A percentile compares a stretch with the other conserved stretches of the same genome.
These are phyloP conservation scores for Cyprinus carpio DNA, from an alignment of 2,113 vertebrate species.

Conservation along the genomic window DNA sequence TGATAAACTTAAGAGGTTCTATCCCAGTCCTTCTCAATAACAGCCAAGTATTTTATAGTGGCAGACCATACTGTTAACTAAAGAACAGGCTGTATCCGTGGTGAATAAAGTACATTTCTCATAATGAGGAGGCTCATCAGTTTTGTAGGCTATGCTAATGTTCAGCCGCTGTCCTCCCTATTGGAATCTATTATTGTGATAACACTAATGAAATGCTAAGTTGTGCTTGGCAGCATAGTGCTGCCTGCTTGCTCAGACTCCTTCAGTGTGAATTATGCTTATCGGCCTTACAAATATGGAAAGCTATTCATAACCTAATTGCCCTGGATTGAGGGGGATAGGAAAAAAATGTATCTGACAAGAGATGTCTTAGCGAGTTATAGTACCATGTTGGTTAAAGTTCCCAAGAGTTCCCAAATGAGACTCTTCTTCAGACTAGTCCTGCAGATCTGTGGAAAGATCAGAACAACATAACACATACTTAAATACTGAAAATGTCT, in stretches of 20 bases:
- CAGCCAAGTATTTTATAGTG: not conserved
- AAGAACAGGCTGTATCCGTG: not conserved
- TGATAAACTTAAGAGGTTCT: not conserved
- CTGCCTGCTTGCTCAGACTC: not conserved
- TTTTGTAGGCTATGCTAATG: not conserved
- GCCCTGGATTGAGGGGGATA: slow-evolving; percentile 1
- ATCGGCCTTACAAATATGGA: slow-evolving; percentile 21
- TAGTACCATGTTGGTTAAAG: slow-evolving; percentile 4
- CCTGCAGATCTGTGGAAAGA: not conserved
- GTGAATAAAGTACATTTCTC: not conserved
- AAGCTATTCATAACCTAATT: slow-evolving; percentile 32
- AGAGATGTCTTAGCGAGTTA: not conserved
- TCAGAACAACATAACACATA: not conserved
- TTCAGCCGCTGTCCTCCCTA: not conserved
- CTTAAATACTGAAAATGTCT: not conserved
- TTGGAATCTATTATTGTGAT: slow-evolving; percentile 21
- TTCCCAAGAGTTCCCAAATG: not conserved
- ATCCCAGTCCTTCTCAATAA: not conserved
- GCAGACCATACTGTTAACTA: not conserved
- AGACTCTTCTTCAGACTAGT: not conserved
- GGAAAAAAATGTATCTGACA: slow-evolving; percentile 5
- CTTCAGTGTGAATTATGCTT: slow-evolving; percentile 11
- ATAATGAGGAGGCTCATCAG: not conserved
- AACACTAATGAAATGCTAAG: slow-evolving; percentile 28
- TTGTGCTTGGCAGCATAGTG: not conserved